A percentile compares a stretch with the other conserved stretches of the same genome.
Conservation (phyloP, 2,797 vertebrate genomes). For the Sebastes kiyomatsui region DNA sequence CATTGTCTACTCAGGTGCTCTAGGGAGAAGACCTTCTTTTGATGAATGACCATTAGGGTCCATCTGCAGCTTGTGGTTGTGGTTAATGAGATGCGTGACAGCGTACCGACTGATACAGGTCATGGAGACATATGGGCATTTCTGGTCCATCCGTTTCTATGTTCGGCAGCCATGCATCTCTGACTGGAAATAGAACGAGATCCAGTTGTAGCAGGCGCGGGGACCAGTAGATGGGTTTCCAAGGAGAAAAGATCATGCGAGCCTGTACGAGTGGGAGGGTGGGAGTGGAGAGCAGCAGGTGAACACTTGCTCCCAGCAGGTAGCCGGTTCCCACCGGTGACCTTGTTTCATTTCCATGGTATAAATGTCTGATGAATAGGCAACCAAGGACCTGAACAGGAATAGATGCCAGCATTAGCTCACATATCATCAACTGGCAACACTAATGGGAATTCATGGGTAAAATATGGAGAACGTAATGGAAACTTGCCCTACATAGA, state of each 20-base stretch:
- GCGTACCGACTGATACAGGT: conserved; percentile 64
- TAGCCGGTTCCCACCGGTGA: conserved; percentile 46
- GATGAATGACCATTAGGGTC: conserved; percentile 54
- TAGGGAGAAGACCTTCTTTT: conserved; percentile 41
- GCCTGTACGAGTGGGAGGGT: not conserved
- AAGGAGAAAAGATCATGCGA: conserved; percentile 12
- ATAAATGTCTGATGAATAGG: conserved; percentile 64
- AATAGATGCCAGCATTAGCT: conserved; percentile 54
- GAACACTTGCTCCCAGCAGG: conserved; percentile 61
- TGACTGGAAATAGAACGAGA: conserved; percentile 61
- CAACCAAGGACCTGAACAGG: not conserved
- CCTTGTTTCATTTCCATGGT: conserved; percentile 55
- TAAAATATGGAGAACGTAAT: conserved; percentile 33
- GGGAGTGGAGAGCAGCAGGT: conserved; percentile 60
- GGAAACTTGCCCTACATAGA: conserved; percentile 13
- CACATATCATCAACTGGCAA: conserved; percentile 52
- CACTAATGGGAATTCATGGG: conserved; percentile 54
- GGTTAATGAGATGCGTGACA: conserved; percentile 71
- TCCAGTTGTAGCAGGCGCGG: not conserved
- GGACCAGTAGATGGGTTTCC: conserved; percentile 1
- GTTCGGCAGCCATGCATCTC: conserved; percentile 68
- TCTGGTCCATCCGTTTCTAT: conserved; percentile 44
- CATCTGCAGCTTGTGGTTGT: conserved; percentile 35
- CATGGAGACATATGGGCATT: conserved; percentile 68
- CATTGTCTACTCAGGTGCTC: conserved; percentile 37